Evolutionary conservation across 1,140 invertebrate species (phyloP), one percentile per base, ranked within the genome.

Genomic region (Cataglyphis hispanica): DNA sequence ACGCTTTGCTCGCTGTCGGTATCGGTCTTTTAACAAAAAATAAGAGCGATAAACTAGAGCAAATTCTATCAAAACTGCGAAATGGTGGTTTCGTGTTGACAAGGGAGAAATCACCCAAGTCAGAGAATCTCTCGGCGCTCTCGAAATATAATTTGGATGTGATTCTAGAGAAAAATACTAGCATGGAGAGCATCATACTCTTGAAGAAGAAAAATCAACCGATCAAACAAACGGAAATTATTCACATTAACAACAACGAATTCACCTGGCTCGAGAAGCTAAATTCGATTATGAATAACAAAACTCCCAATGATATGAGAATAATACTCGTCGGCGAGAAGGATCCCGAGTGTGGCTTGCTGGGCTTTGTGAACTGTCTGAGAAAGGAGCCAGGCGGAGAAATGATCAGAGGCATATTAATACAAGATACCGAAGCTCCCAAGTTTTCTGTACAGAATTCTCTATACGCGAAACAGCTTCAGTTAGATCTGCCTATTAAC

Each of bases 321-420:
- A 72, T 97, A 10, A 92, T 97, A 11, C 89, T 97, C 0, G 96
- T 96, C 58, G 94, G 95, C 4, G 95, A 96, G 92, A 95, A 96
- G 84, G 96, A 97, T 61, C 91, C 93, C 16, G 92, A 96, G 0
- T 98, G 96, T 94, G 99, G 99, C 40, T 94, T 99, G 22, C 90
- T 99, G 25, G 99, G 99, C 16, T 93, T 99, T n/a, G 96, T 97
- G 0, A 98, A 98, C 67, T 98, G 97, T 91, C 86, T 98, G 0
- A 94, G 96, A 84, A 96, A 95, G 91, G 97, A 98, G 91, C 96
- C 96, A 11, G 96, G 96, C 80, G 96, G 97, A 72, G 96, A 97
- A 86, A 94, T 96, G 13, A 93, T 96, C 5, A 95, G 95, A 69
- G 96, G 96, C 46, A 91, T 98, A 5, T 95, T 97, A 13, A 96